Conservation (phyloP, 1,140 invertebrate genomes). For the Anoplophora glabripennis region DNA sequence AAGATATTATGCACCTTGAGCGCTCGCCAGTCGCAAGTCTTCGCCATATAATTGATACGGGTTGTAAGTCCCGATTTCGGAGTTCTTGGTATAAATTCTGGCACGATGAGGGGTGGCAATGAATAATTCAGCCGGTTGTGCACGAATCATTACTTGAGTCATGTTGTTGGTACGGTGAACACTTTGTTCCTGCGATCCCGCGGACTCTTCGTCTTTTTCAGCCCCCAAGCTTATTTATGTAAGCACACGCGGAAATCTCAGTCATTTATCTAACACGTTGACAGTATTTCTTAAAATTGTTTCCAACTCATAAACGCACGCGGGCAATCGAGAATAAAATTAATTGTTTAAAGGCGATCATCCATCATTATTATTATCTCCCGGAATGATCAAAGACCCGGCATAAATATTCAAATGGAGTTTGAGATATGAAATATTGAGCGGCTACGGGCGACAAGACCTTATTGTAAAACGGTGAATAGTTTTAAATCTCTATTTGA, state of each 20-base stretch:
- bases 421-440: too few species aligned
- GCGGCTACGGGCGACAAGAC: too few species aligned
- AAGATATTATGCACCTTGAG: constrained; percentile 11
- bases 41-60: constrained; percentile 6
- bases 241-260: constrained; percentile 44
- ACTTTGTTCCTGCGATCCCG: constrained; percentile 36
- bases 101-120: constrained; percentile 30
- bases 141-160: constrained; percentile 46
- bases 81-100: constrained; percentile 20
- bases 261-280: constrained; percentile 45
- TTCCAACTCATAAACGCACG: constrained; percentile 33
- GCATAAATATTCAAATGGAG: too few species aligned
- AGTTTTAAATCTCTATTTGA: too few species aligned
- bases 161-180: constrained; percentile 41
- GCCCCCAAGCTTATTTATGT: constrained; percentile 43
- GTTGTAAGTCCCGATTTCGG: constrained; percentile 4
- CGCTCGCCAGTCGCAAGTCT: constrained; percentile 1
- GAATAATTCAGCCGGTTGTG: constrained; percentile 43
- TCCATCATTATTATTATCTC: constrained; percentile 15
- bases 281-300: constrained; percentile 43
- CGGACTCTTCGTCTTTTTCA: constrained; percentile 27
- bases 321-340: constrained; percentile 26
- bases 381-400: too few species aligned
- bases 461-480: too few species aligned
- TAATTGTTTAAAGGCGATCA: constrained; percentile 29